Evolutionary conservation across 2,113 vertebrate species (phyloP), one percentile per base, ranked within the genome.

Genomic region (Hirundichthys speculiger): DNA sequence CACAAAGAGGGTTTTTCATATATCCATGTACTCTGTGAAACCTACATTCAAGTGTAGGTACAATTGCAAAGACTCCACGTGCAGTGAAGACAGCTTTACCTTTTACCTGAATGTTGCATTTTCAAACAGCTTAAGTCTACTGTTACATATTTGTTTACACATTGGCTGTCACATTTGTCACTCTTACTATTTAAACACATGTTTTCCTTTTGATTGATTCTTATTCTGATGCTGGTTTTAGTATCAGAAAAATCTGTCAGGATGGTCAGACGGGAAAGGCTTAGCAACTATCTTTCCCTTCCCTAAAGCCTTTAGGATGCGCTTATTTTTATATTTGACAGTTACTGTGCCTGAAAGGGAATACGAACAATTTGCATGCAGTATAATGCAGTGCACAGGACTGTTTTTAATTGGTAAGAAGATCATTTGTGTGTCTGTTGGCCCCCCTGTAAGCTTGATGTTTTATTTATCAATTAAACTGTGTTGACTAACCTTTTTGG

Each of bases 401-500:
- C 30, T 34, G 9, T 34, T 34, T 34, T 34, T 34, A 34, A 34
- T n/a, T 34, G 30, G 11, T 34, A 34, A 34, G 30, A 34, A 34
- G 30, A 34, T 34, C 30, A 57, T 61, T 67, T 55, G 69, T 38
- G 6, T 67, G 46, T 74, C 64, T 65, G 53, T 67, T 30, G 30
- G 46, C 39, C 55, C 55, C 48, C 64, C 48, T 4, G 22, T 55
- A 40, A 53, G 77, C 40, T 42, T 62, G 34, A 82, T 86, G 64
- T 90, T 86, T 86, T 86, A 89, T 90, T 88, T 82, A 90, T 89
- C 34, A 0, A 50, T 59, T 50, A 64, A 65, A 75, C 34, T 53
- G 21, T 21, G 58, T 62, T 79, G 9, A 71, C 71, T 41, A 64
- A 71, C 60, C 39, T 54, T 73, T 56, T 61, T 52, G 60, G 77